Conservation (phyloP, 2,113 vertebrate genomes). For the Callopanchax toddi region DNA sequence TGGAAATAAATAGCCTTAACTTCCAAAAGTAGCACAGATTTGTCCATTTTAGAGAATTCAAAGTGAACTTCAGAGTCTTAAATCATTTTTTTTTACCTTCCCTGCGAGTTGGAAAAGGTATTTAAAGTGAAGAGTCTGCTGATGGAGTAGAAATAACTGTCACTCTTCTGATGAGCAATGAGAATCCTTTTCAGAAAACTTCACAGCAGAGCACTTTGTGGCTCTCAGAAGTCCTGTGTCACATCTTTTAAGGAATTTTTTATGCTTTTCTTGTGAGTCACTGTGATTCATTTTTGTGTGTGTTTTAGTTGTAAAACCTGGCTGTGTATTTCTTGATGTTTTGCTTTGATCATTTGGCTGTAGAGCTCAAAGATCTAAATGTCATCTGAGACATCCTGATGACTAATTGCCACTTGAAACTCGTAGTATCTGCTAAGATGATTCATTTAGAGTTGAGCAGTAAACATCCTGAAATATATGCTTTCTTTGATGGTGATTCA, state of each 20-base stretch:
- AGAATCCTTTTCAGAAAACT: neutral
- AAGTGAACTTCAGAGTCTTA: too few relatives aligned
- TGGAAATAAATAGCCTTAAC: too few relatives aligned
- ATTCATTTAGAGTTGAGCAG: neutral
- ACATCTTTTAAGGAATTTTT: slow-evolving; percentile 1
- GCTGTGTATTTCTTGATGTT: too few relatives aligned
- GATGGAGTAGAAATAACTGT: neutral
- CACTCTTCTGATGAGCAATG: slow-evolving; percentile 2
- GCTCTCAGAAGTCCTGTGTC: neutral
- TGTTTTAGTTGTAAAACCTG: neutral
- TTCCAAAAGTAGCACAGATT: neutral
- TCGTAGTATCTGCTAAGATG: neutral
- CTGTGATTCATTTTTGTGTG: slow-evolving; percentile 10
- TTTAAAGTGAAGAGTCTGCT: neutral
- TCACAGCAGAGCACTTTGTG: neutral
- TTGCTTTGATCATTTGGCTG: too few relatives aligned
- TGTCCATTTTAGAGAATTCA: neutral
- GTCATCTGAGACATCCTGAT: neutral
- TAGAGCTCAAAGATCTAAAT: neutral
- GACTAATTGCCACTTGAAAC: neutral
- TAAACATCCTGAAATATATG: neutral
- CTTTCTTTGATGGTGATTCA: neutral
- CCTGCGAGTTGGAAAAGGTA: neutral
- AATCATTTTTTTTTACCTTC: slow-evolving; percentile 11
- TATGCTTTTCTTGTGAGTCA: slow-evolving; percentile 16